These are phyloP conservation scores for Lophotriccus pileatus DNA, from an alignment of 2,797 vertebrate genomes.

Conservation along the genomic window DNA sequence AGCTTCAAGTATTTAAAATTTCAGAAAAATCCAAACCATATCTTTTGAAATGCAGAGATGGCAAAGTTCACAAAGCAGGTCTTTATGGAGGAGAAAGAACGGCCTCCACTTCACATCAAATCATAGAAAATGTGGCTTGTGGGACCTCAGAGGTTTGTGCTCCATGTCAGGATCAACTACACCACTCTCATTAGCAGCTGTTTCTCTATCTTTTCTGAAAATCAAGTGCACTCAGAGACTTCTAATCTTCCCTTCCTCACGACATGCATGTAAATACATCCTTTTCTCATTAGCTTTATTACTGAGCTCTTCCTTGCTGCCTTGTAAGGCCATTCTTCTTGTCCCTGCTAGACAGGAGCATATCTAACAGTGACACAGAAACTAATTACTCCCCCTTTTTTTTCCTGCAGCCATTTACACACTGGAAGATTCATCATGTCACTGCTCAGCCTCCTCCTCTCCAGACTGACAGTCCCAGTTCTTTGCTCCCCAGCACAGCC, in stretches of 20 bases:
- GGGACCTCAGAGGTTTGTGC: not conserved
- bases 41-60: not conserved
- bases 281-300: slow-evolving; percentile 2
- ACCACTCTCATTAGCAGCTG: not conserved
- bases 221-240: not conserved
- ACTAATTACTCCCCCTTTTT: not conserved
- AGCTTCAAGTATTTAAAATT: not conserved
- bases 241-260: not conserved
- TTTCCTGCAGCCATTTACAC: not conserved
- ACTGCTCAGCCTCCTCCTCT: not conserved
- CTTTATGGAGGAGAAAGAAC: not conserved
- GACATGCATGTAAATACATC: not conserved
- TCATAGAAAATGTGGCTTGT: not conserved
- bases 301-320: not conserved
- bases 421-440: not conserved
- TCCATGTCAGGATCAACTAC: not conserved
- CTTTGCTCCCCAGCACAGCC: not conserved
- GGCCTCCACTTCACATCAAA: not conserved
- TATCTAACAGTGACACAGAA: not conserved
- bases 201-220: not conserved
- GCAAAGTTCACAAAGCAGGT: not conserved
- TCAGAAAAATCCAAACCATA: not conserved
- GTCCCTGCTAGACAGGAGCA: not conserved
- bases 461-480: not conserved
- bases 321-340: slow-evolving; percentile 22